Evolutionary conservation across 2,113 vertebrate species (phyloP), one percentile per base, ranked within the genome.

Genomic region (Protobothrops flavoviridis): DNA sequence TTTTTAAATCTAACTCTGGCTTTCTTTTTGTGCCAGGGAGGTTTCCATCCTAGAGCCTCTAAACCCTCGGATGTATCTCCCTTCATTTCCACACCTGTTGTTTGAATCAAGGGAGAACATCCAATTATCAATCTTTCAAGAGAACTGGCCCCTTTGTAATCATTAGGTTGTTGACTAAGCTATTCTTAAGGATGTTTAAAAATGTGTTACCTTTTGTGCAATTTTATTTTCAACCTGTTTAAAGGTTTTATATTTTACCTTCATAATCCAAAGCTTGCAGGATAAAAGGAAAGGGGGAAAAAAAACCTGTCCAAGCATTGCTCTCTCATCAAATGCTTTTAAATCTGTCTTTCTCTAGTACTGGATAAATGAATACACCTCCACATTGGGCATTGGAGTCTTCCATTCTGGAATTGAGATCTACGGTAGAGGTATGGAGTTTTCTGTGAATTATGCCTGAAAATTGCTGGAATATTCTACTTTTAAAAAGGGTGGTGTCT

Each of bases 331-430:
- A 97, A 94, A 95, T 95, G 52, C 85, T 96, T 94, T 92, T 91
- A 91, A 94, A 91, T 96, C 48, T 96, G 92, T 91, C 23, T 94
- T 94, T 92, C 95, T 96, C 88, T 97, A 99, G 99, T 99, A 99
- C 96, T 99, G 99, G 99, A 99, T 99, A 95, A 99, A 99, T 48
- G 99, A 99, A 96, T 99, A 99, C 98, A 99, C 99, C 1, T 99
- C 99, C 95, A 99, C 98, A 95, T 97, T 99, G 98, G 99, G 99
- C 56, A 99, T 99, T 95, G 99, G 99, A 95, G 99, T 99, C 96
- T 99, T 99, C 97, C 99, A 99, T 97, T 99, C 99, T 96, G 99
- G 99, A 97, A 99, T 99, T 45, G 98, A 99, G 98, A 98, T 99
- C 96, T 99, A 99, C 87, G 98, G 99, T 96, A 97, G 99, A 99